phyloP scores from a whole-genome alignment of 2,113 vertebrate genomes.

The Nothobranchius kuhntae region DNA sequence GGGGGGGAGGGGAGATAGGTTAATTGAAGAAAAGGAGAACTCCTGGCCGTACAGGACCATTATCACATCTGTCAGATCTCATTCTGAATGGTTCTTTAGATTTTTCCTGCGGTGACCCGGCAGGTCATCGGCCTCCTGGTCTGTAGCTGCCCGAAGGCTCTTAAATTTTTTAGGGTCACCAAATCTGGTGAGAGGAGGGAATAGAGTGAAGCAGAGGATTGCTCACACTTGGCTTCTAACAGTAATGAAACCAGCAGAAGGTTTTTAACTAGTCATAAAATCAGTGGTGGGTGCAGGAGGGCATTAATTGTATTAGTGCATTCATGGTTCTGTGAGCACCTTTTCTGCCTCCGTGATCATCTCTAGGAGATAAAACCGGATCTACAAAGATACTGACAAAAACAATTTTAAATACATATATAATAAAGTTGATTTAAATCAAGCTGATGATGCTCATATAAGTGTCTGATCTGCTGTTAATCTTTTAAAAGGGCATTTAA shows the following conservation, averaged over 20 bases:
- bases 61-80: conserved; percentile 45
- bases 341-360: conserved; percentile 74
- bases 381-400: conserved; percentile 24
- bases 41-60: conserved; percentile 44
- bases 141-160: conserved; percentile 42
- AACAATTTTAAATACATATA: conserved; percentile 24
- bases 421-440: background rate
- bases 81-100: conserved; percentile 43
- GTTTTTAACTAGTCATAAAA: conserved; percentile 81
- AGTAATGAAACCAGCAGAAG: conserved; percentile 79
- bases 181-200: conserved; percentile 49
- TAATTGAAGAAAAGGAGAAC: conserved; percentile 46
- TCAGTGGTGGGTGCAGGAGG: conserved; percentile 71
- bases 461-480: background rate
- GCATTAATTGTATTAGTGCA: conserved; percentile 79
- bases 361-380: conserved; percentile 64
- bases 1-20: conserved; percentile 25
- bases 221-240: conserved; percentile 72
- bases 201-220: conserved; percentile 61
- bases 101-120: conserved; percentile 33
- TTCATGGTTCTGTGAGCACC: conserved; percentile 75
- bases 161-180: conserved; percentile 65
- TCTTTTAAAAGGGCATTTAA: conserved; percentile 7
- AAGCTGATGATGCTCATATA: background rate
- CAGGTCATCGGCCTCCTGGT: conserved; percentile 36